These are phyloP conservation scores for Hedychridium roseum DNA, from an alignment of 2,888 invertebrate species.

Conservation along the genomic window DNA sequence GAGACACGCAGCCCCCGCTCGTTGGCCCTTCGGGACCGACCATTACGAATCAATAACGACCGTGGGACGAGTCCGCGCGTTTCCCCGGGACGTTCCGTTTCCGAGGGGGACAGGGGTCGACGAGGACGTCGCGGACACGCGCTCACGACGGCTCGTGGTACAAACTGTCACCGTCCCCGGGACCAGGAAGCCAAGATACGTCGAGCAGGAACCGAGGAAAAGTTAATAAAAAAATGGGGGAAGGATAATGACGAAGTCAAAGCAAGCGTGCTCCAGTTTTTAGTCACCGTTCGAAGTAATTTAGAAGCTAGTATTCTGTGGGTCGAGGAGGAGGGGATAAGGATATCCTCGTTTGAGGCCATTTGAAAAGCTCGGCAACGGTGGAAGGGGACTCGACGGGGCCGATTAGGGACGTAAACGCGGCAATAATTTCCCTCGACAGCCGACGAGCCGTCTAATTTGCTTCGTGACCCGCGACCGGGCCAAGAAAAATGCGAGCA, in stretches of 20 bases:
- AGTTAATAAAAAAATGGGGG: constrained; percentile 11
- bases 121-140: constrained; percentile 10
- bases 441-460: too few relatives aligned
- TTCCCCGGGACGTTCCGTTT: constrained; percentile 56
- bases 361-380: too few relatives aligned
- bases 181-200: constrained; percentile 18
- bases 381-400: too few relatives aligned
- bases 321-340: too few relatives aligned
- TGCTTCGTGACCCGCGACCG: too few relatives aligned
- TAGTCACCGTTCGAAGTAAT: too few relatives aligned
- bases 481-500: too few relatives aligned
- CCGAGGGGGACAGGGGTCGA: constrained; percentile 40
- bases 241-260: too few relatives aligned
- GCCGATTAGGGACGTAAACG: constrained; percentile 21
- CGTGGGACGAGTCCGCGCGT: constrained; percentile 25
- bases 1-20: constrained; percentile 31
- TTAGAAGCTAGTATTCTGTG: too few relatives aligned
- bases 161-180: constrained; percentile 53
- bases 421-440: constrained; percentile 27
- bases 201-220: constrained; percentile 15
- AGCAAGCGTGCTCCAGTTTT: too few relatives aligned
- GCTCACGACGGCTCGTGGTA: constrained; percentile 50
- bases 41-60: constrained; percentile 44
- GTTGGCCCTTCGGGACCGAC: constrained; percentile 29
- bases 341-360: too few relatives aligned